Conservation (phyloP, 1,140 invertebrate genomes). For the Drosophila dunni region DNA sequence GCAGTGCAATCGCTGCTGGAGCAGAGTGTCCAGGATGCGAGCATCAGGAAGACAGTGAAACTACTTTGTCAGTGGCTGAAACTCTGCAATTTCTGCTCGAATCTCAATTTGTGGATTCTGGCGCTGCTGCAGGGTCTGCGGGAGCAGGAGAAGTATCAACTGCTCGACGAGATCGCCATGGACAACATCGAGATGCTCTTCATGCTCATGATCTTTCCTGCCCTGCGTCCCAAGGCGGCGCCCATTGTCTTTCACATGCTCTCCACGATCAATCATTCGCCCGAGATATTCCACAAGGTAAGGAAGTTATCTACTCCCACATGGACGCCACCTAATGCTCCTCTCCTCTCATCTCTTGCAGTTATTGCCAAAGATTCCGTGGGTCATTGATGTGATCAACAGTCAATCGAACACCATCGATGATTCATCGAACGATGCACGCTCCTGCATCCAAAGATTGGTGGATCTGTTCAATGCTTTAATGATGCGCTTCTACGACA, state of each 20-base stretch:
- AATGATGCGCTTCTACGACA: slow-evolving; percentile 85
- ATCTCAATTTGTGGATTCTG: slow-evolving; percentile 86
- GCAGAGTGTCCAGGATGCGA: slow-evolving; percentile 80
- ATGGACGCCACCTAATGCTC: background rate
- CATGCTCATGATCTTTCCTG: slow-evolving; percentile 83
- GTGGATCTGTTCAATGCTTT: slow-evolving; percentile 85
- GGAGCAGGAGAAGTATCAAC: slow-evolving; percentile 84
- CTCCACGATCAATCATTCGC: slow-evolving; percentile 84
- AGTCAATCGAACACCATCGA: slow-evolving; percentile 54
- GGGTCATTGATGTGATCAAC: slow-evolving; percentile 74
- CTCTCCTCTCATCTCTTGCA: slow-evolving; percentile 9
- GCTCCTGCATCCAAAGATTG: slow-evolving; percentile 85
- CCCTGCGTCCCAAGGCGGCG: slow-evolving; percentile 84
- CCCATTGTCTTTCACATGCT: slow-evolving; percentile 86
- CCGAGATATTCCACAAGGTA: slow-evolving; percentile 85
- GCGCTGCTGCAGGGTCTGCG: slow-evolving; percentile 86
- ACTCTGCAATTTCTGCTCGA: slow-evolving; percentile 85
- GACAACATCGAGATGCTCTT: slow-evolving; percentile 85
- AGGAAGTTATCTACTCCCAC: background rate
- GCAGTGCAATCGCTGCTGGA: slow-evolving; percentile 85
- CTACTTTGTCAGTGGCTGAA: slow-evolving; percentile 86
- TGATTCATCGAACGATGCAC: slow-evolving; percentile 84
- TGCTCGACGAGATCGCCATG: slow-evolving; percentile 85
- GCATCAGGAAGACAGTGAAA: slow-evolving; percentile 84
- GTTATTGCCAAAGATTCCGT: slow-evolving; percentile 79